Evolutionary conservation across 2,888 invertebrate genomes (phyloP).

Genomic region (Tetanocera ferruginea): DNA sequence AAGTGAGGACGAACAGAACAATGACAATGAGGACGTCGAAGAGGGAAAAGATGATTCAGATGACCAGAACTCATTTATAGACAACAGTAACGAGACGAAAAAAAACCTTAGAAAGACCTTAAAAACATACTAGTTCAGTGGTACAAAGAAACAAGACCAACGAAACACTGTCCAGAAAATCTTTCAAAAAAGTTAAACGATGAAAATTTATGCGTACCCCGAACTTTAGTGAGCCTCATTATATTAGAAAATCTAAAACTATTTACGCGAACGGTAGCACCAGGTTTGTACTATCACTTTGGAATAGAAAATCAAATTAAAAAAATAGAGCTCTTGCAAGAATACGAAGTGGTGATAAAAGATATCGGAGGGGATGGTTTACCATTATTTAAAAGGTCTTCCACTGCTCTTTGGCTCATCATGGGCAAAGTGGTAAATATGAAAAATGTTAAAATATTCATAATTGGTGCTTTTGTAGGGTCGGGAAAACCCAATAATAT

Average conservation of each 20-base stretch:
- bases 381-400: not conserved
- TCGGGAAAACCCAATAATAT: conserved; percentile 18
- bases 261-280: not conserved
- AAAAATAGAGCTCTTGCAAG: not conserved
- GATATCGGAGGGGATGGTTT: not conserved
- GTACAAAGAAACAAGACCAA: not conserved
- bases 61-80: too few relatives aligned
- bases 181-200: not conserved
- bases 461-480: conserved; percentile 11
- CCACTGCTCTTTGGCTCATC: not conserved
- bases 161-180: not conserved
- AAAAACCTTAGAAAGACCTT: too few relatives aligned
- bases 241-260: not conserved
- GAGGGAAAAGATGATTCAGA: too few relatives aligned
- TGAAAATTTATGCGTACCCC: not conserved
- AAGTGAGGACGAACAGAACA: too few relatives aligned
- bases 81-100: too few relatives aligned
- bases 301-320: not conserved
- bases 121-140: not conserved
- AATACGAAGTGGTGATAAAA: not conserved
- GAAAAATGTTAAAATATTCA: conserved; percentile 8
- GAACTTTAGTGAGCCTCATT: not conserved
- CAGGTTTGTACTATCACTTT: not conserved
- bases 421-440: not conserved
- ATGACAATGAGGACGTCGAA: too few relatives aligned